Conservation (phyloP, 2,888 invertebrate genomes). For the Limulus polyphemus region DNA sequence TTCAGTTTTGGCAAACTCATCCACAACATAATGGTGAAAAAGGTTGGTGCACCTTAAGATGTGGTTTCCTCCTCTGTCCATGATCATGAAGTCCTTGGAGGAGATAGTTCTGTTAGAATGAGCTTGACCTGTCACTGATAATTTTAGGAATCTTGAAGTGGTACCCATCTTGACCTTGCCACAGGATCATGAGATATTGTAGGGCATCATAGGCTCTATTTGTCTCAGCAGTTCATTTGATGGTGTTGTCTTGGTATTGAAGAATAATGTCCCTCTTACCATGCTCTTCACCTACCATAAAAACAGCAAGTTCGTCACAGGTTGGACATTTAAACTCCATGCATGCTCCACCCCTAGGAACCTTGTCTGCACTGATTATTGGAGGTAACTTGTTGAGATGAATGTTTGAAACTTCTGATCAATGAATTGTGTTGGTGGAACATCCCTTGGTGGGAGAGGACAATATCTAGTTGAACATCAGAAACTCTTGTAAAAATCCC, state of each 20-base stretch:
- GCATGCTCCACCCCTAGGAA: too few relatives aligned
- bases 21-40: conserved; percentile 30
- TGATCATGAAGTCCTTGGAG: too few relatives aligned
- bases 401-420: too few relatives aligned
- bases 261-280: conserved; percentile 32
- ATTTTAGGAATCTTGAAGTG: neutral
- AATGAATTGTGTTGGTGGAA: too few relatives aligned
- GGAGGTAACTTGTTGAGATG: too few relatives aligned
- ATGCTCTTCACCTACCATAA: conserved; percentile 23
- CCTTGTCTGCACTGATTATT: too few relatives aligned
- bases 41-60: conserved; percentile 15
- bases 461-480: too few relatives aligned
- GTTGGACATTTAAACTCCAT: too few relatives aligned
- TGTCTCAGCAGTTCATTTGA: conserved; percentile 31
- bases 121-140: neutral
- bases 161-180: conserved; percentile 21
- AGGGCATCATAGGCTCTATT: conserved; percentile 35
- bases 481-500: too few relatives aligned
- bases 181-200: conserved; percentile 36
- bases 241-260: conserved; percentile 24
- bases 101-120: too few relatives aligned
- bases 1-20: conserved; percentile 30
- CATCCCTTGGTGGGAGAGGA: too few relatives aligned
- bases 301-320: conserved; percentile 24
- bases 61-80: too few relatives aligned